Evolutionary conservation across 1,140 invertebrate species (phyloP), one percentile per base, ranked within the genome.

Genomic region (Aporrectodea caliginosa): DNA sequence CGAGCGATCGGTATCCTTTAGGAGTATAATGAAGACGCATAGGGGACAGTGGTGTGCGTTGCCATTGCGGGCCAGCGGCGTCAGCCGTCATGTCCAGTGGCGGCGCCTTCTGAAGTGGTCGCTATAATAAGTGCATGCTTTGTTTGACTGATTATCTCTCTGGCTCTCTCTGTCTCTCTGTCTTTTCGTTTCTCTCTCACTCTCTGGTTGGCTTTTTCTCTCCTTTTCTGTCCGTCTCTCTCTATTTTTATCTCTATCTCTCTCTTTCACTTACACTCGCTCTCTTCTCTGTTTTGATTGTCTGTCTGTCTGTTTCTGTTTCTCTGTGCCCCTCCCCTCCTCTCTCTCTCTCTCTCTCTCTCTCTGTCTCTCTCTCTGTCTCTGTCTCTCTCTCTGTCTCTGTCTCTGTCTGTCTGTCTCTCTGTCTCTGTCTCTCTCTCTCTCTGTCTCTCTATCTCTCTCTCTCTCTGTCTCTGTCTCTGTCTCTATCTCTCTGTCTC

Each of bases 281-380:
- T 58, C 22, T 58, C 43, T 58, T 58, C 6, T 58, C 22, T 58
- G 6, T 12, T 58, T 22, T 22, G 43, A 22, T 58, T 12, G 22
- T 22, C 22, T 58, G 22, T 58, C 43, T 58, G 6, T 58, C 43
- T 58, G 6, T 58, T 22, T 22, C 43, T 58, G 6, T 58, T 22
- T 58, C 43, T 58, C 43, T 58, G 6, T 58, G 6, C 22, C 43
- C 22, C 43, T 58, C 43, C 22, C 43, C 22, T 58, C 43, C 22
- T 58, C 43, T 58, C 43, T 58, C 43, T 58, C 43, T 58, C 43
- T 58, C 43, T 58, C 43, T 58, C 43, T 58, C 43, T 58, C 43
- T 58, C 22, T 58, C 43, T 58, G 6, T 58, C 43, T 58, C 43
- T 58, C 6, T 58, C 43, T 58, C 43, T 12, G 6, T 58, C 43